Percentiles rank a stretch among this genome's conserved stretches.
Conservation (phyloP, 2,797 vertebrate genomes). For the Petrocephalus sullivani region DNA sequence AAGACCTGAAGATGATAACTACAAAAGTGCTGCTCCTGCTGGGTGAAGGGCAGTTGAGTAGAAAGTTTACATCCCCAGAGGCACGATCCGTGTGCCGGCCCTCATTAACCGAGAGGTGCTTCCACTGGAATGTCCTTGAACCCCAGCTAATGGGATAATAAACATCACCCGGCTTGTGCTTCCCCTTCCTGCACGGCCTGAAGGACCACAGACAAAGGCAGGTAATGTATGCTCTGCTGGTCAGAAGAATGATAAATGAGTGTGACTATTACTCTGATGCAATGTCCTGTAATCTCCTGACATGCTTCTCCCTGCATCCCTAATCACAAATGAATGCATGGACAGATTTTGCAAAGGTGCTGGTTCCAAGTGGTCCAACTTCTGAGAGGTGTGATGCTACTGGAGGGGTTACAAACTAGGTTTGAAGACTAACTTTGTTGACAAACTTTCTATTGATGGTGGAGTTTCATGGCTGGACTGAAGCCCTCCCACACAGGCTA, state of each 20-base stretch:
- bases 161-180: not conserved
- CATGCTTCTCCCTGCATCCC: not conserved
- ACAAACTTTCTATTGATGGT: not conserved
- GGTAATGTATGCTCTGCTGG: constrained; percentile 1
- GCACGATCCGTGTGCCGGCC: not conserved
- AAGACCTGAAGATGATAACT: not conserved
- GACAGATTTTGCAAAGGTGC: not conserved
- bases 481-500: not conserved
- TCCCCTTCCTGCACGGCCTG: not conserved
- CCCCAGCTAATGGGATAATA: constrained; percentile 9
- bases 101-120: not conserved
- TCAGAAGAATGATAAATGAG: not conserved
- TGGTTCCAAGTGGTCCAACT: not conserved
- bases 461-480: not conserved
- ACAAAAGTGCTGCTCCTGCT: not conserved
- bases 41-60: not conserved
- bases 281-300: constrained; percentile 14
- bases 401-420: not conserved
- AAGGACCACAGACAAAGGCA: not conserved
- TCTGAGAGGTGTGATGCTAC: not conserved
- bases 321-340: constrained; percentile 1
- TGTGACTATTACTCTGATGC: constrained; percentile 10
- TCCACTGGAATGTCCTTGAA: constrained; percentile 8
- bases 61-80: constrained; percentile 14
- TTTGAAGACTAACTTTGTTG: not conserved